Evolutionary conservation across 1,140 invertebrate genomes (phyloP), one percentile per base, ranked within the genome.

Genomic region (Calliopsis andreniformis): DNA sequence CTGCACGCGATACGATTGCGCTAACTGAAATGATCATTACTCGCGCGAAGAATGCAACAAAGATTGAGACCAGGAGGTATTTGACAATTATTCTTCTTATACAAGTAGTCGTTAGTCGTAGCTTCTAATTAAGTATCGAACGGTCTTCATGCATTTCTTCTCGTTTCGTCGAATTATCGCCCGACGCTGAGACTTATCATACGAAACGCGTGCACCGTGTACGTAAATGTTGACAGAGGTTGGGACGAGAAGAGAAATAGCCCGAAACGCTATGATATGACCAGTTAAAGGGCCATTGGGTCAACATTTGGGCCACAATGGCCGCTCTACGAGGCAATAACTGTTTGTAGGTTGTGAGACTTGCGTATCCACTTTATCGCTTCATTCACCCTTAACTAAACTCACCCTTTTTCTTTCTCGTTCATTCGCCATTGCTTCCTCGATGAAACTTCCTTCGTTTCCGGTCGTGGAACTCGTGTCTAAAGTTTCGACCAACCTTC

Each of bases 261-360:
- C 49, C 67, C 28, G 45, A 77, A 83, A 85, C 75, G 64, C 68
- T 82, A 76, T 78, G 80, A 87, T 85, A 83, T 76, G 86, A 87
- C 43, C 76, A 59, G 83, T 86, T 79, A 78, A 86, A 76, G 63
- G 69, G 79, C 78, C 69, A 86, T 69, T 78, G 66, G 73, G 73
- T 66, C 62, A 84, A 76, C 43, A 73, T 83, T 79, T 56, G 67
- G 35, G 69, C 63, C 39, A 53, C 79, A 77, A 79, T 55, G n/a
- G 77, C n/a, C 53, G 66, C 45, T 67, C 53, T 63, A 72, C 61
- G 23, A 62, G 12, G 30, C 55, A 64, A 66, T 66, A 61, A 80
- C 16, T 47, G 53, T 28, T 71, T 39, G 53, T 78, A 55, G 53
- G 12, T 51, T 28, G 39, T 14, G 35, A 23, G 47, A 63, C 45